A percentile compares a stretch with the other conserved stretches of the same genome.
Conservation (phyloP, 2,888 invertebrate species). For the Panopea generosa region DNA sequence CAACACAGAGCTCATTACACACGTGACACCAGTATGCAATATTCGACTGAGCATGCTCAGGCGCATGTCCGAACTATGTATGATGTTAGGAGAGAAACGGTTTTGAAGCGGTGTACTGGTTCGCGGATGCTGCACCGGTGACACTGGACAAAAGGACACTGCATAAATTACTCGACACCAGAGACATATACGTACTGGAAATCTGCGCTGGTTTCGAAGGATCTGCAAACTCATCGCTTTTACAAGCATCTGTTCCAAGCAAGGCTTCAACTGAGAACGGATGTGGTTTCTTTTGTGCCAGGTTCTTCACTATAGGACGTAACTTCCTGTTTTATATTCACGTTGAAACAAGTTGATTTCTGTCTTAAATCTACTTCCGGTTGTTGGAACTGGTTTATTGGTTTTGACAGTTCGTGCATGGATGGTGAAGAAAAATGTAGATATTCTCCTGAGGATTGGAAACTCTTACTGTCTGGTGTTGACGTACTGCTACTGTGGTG, state of each 20-base stretch:
- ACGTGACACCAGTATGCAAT: slow-evolving; percentile 57
- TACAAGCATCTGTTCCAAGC: slow-evolving; percentile 17
- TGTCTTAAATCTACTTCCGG: neutral
- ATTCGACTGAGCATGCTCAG: neutral
- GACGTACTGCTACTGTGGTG: neutral
- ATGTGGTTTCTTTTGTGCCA: slow-evolving; percentile 11
- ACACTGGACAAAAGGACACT: neutral
- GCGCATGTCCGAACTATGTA: neutral
- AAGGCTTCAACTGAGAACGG: slow-evolving; percentile 50
- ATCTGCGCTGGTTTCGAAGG: slow-evolving; percentile 24
- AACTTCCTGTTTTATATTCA: neutral
- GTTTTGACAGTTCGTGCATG: too few species aligned
- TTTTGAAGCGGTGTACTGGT: slow-evolving; percentile 18
- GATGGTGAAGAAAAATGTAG: too few species aligned
- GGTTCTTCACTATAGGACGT: neutral
- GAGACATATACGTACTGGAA: slow-evolving; percentile 2
- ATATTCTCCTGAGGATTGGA: too few species aligned
- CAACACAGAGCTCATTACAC: slow-evolving; percentile 46
- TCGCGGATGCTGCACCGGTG: slow-evolving; percentile 1
- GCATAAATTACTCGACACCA: neutral
- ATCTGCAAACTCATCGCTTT: neutral
- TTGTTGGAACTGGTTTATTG: too few species aligned
- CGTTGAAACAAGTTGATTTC: neutral
- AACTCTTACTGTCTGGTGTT: too few species aligned
- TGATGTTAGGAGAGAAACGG: neutral